phyloP scores from a whole-genome alignment of 2,113 vertebrate genomes.

The Pogonocichla stellata region DNA sequence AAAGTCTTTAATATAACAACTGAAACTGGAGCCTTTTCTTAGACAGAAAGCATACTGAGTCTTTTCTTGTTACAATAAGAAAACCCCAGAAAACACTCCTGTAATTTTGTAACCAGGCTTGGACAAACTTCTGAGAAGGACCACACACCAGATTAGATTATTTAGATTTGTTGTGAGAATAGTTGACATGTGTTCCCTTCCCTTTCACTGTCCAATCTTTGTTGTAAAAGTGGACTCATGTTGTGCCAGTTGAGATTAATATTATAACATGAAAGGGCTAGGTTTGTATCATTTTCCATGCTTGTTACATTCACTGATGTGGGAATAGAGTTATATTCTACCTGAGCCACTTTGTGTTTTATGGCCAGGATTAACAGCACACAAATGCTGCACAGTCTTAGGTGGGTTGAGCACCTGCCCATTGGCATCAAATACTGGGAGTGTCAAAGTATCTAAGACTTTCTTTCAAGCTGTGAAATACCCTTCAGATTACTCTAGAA shows the following conservation, averaged over 20 bases:
- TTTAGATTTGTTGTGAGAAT: constrained; percentile 49
- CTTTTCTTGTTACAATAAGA: neutral
- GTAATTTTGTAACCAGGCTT: constrained; percentile 53
- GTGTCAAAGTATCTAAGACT: neutral
- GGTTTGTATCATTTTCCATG: constrained; percentile 48
- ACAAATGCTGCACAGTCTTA: neutral
- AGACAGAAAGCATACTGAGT: neutral
- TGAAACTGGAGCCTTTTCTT: neutral
- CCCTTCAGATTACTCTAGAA: neutral
- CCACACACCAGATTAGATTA: constrained; percentile 58
- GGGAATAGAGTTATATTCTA: constrained; percentile 13
- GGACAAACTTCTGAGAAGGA: constrained; percentile 55
- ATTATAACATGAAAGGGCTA: constrained; percentile 58
- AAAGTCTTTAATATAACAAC: neutral
- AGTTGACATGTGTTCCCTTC: constrained; percentile 38
- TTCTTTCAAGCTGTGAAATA: neutral
- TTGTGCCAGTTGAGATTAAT: constrained; percentile 64
- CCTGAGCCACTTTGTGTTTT: constrained; percentile 17
- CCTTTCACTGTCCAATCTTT: constrained; percentile 47
- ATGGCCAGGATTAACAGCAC: neutral
- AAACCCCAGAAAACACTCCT: neutral
- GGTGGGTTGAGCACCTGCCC: neutral
- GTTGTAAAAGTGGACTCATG: constrained; percentile 53
- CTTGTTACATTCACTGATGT: neutral
- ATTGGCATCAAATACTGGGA: neutral